phyloP scores from a whole-genome alignment of 2,888 invertebrate species.

The Limnephilus lunatus region DNA sequence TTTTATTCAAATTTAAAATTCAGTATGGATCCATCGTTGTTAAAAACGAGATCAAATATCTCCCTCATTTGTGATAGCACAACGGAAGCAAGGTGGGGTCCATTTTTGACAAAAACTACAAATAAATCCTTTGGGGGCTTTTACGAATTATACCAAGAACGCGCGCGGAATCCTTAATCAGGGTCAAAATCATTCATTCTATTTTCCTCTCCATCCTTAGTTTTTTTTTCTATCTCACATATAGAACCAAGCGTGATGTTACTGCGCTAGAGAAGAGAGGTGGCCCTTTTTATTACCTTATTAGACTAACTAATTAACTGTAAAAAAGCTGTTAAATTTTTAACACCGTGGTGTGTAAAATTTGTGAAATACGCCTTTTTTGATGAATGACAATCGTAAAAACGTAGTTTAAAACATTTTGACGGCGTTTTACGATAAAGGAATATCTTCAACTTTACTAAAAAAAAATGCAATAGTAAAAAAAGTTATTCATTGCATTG shows the following conservation, averaged over 20 bases:
- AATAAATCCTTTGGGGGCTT: neutral
- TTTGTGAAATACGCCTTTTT: conserved; percentile 13
- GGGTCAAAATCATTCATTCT: neutral
- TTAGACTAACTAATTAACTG: conserved; percentile 39
- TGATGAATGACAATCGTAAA: neutral
- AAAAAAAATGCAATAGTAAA: no score
- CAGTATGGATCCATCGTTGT: neutral
- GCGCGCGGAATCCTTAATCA: conserved; percentile 14
- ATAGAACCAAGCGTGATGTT: neutral
- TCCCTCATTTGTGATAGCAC: neutral
- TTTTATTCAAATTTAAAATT: neutral
- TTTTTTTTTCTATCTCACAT: neutral
- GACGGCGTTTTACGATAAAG: neutral
- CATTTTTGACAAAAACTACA: neutral
- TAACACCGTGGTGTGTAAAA: conserved; percentile 37
- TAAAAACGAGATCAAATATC: neutral
- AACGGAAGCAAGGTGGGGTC: conserved; percentile 30
- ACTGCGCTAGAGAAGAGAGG: conserved; percentile 39
- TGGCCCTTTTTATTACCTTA: conserved; percentile 49
- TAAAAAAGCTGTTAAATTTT: conserved; percentile 50
- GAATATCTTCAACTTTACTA: neutral
- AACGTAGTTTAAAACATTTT: neutral
- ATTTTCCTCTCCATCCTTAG: neutral
- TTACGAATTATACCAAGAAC: conserved; percentile 14
- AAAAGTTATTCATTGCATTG: no score